Conservation (phyloP, 1,140 invertebrate genomes). For the Daktulosphaira vitifoliae region DNA sequence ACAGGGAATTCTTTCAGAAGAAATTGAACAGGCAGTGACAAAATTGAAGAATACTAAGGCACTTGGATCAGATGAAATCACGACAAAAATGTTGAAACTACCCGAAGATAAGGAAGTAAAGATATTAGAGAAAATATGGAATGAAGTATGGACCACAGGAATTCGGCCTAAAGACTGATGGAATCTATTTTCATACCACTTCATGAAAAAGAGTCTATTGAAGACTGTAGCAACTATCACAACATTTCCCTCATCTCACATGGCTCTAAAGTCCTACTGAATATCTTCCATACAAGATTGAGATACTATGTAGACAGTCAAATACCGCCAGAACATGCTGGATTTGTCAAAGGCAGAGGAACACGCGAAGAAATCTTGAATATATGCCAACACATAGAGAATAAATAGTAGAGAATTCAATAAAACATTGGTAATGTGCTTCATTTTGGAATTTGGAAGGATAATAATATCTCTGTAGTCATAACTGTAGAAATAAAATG, state of each 20-base stretch:
- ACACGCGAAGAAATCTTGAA: constrained; percentile 18
- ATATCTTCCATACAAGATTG: constrained; percentile 36
- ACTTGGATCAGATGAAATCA: constrained; percentile 38
- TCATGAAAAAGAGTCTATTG: constrained; percentile 36
- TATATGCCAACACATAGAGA: constrained; percentile 9
- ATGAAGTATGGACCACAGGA: constrained; percentile 35
- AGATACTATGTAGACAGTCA: constrained; percentile 34
- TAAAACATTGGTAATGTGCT: not conserved
- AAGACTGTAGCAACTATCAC: constrained; percentile 35
- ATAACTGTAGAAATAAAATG: too few species aligned
- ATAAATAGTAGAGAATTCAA: constrained; percentile 3
- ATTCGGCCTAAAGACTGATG: constrained; percentile 36
- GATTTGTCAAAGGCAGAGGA: constrained; percentile 26
- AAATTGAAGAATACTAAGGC: constrained; percentile 37
- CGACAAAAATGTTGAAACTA: constrained; percentile 37
- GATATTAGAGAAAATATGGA: constrained; percentile 33
- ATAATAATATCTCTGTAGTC: too few species aligned
- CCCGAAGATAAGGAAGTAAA: constrained; percentile 24
- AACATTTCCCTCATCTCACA: constrained; percentile 37
- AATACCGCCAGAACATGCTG: constrained; percentile 20
- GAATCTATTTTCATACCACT: constrained; percentile 36
- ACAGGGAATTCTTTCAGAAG: constrained; percentile 18
- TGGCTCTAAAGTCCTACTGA: constrained; percentile 37
- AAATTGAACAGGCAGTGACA: constrained; percentile 26
- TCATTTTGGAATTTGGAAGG: too few species aligned